A percentile compares a stretch with the other conserved stretches of the same genome.
Evolutionary conservation across 1,140 invertebrate genomes (phyloP).

Genomic region (Artemia franciscana): DNA sequence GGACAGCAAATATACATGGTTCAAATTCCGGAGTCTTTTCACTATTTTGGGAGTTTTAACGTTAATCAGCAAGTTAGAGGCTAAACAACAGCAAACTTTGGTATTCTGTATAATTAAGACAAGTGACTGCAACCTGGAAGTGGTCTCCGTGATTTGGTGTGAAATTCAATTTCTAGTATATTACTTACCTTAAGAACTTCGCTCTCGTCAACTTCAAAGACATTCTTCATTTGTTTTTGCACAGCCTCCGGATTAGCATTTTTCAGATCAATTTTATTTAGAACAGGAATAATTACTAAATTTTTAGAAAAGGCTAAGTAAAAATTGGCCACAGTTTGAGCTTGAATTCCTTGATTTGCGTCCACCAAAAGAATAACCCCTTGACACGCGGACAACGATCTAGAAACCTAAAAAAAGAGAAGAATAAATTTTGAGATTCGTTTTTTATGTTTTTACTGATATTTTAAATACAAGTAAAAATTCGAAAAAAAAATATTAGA

Average conservation of each 20-base stretch:
- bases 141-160: no score
- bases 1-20: no score
- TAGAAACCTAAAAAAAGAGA: slow-evolving; percentile 18
- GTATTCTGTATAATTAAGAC: no score
- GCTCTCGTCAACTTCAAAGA: slow-evolving; percentile 56
- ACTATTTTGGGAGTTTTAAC: no score
- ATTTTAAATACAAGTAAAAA: no score
- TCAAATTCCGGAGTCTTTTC: no score
- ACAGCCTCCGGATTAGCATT: slow-evolving; percentile 63
- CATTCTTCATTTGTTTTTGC: slow-evolving; percentile 43
- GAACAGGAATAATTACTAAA: slow-evolving; percentile 62
- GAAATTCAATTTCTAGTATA: no score
- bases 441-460: no score
- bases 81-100: no score
- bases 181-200: slow-evolving; percentile 34
- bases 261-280: slow-evolving; percentile 93
- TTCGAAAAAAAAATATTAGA: no score
- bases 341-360: slow-evolving; percentile 89
- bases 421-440: background rate
- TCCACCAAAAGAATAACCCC: slow-evolving; percentile 85
- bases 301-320: slow-evolving; percentile 65
- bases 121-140: no score
- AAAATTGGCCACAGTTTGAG: slow-evolving; percentile 93
- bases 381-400: slow-evolving; percentile 74
- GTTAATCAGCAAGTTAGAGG: no score